A percentile compares a stretch with the other conserved stretches of the same genome.
Conservation (phyloP, 1,140 invertebrate species). For the Orchestia grillus region DNA sequence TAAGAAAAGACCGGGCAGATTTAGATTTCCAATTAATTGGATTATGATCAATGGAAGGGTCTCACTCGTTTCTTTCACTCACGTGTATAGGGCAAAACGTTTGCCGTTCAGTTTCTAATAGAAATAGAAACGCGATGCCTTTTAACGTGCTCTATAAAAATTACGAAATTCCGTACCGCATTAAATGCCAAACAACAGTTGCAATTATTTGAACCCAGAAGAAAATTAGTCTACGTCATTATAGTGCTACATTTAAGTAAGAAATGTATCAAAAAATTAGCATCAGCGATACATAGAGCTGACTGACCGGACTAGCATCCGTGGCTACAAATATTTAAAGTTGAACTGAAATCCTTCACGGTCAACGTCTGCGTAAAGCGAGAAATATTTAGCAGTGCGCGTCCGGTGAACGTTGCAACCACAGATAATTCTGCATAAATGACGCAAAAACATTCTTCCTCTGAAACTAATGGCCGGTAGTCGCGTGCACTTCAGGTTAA, state of each 20-base stretch:
- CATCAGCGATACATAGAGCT: not conserved
- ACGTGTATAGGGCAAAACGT: not conserved
- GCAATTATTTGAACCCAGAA: not conserved
- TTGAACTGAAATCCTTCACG: not conserved
- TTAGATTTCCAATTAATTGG: not conserved
- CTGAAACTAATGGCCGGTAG: not conserved
- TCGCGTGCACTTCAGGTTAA: slow-evolving; percentile 12
- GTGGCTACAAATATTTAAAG: not conserved
- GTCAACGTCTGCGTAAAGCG: not conserved
- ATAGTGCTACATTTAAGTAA: not conserved
- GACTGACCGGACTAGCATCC: not conserved
- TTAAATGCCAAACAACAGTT: too few species aligned
- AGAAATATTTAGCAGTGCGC: not conserved
- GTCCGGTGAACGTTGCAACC: not conserved
- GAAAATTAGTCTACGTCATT: not conserved
- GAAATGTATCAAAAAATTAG: not conserved
- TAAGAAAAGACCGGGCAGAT: not conserved
- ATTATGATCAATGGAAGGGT: not conserved
- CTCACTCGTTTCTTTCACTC: not conserved
- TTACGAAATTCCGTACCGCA: too few species aligned
- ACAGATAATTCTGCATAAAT: not conserved
- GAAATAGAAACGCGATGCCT: not conserved
- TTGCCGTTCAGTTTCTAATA: not conserved
- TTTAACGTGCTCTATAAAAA: not conserved
- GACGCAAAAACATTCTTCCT: not conserved